phyloP scores from a whole-genome alignment of 23 tunicate genomes.

The Halocynthia aurantium region DNA sequence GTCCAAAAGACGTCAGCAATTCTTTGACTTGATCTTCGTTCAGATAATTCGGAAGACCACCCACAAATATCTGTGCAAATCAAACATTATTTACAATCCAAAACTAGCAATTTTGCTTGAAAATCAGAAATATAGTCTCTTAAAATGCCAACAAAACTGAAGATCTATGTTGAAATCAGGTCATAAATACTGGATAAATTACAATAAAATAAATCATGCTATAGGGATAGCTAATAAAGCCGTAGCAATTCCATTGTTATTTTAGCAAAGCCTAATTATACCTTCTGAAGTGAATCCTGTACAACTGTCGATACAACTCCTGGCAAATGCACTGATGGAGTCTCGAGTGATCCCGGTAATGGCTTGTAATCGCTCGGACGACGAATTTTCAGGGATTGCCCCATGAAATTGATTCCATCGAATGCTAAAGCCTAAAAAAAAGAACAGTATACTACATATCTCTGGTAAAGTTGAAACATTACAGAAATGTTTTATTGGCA shows the following conservation, averaged over 20 bases:
- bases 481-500: neutral
- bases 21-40: slow-evolving; percentile 94
- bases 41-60: slow-evolving; percentile 87
- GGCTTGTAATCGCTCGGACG: slow-evolving; percentile 96
- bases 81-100: neutral
- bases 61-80: slow-evolving; percentile 43
- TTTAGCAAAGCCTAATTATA: neutral
- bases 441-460: neutral
- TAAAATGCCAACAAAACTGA: neutral
- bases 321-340: slow-evolving; percentile 51
- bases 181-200: too few species aligned
- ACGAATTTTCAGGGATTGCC: slow-evolving; percentile 83
- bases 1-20: slow-evolving; percentile 86
- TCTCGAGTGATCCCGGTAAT: slow-evolving; percentile 73
- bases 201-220: too few species aligned
- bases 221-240: too few species aligned
- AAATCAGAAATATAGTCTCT: neutral
- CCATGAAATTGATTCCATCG: slow-evolving; percentile 97
- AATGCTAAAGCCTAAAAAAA: slow-evolving; percentile 70
- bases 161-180: too few species aligned
- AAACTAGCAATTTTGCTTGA: neutral
- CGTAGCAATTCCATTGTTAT: neutral
- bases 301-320: slow-evolving; percentile 76
- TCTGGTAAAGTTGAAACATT: neutral
- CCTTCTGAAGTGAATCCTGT: slow-evolving; percentile 84